These are phyloP conservation scores for Triplophysa bombifrons DNA, from an alignment of 2,797 vertebrate genomes.

Conservation along the genomic window DNA sequence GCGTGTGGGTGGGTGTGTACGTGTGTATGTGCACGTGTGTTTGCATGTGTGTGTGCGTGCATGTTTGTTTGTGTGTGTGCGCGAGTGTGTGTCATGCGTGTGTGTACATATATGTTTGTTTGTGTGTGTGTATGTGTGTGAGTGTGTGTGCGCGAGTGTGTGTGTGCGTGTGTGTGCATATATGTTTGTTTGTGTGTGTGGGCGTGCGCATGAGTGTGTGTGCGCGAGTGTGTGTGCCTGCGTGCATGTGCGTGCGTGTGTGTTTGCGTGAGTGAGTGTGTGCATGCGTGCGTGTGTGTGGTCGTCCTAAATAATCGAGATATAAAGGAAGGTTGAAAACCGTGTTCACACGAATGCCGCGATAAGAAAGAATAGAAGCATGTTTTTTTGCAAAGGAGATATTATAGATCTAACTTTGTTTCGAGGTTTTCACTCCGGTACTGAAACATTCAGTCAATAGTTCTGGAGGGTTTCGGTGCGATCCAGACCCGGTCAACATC, in stretches of 20 bases:
- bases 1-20: too few relatives aligned
- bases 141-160: too few relatives aligned
- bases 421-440: not conserved
- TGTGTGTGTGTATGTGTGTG: too few relatives aligned
- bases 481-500: conserved; percentile 13
- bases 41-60: not conserved
- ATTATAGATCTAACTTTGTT: not conserved
- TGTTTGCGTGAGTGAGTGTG: not conserved
- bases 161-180: too few relatives aligned
- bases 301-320: conserved; percentile 10
- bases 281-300: not conserved
- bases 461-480: not conserved
- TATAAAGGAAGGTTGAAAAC: not conserved
- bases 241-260: not conserved
- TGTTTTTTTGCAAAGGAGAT: not conserved
- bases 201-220: too few relatives aligned
- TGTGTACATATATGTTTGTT: too few relatives aligned
- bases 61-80: not conserved
- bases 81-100: too few relatives aligned
- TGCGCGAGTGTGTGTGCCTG: not conserved
- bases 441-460: not conserved
- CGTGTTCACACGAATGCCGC: not conserved
- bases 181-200: too few relatives aligned
- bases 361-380: not conserved
- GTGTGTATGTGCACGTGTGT: not conserved